Conservation (phyloP, 2,888 invertebrate species). For the Diabrotica balteata region DNA sequence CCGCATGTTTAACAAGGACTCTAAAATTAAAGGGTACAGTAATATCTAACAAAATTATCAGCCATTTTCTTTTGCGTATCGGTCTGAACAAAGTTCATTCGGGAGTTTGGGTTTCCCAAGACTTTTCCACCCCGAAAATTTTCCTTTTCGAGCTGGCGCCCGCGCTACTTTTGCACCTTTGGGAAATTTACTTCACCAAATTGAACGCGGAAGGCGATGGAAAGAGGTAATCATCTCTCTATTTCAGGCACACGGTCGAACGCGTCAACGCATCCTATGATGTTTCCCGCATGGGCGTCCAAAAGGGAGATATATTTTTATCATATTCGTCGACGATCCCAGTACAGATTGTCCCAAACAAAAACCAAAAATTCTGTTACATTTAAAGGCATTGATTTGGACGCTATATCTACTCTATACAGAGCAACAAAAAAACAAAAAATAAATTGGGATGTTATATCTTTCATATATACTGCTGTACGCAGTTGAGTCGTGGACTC, state of each 20-base stretch:
- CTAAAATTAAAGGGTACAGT: too few relatives aligned
- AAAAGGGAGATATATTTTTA: neutral
- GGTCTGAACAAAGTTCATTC: neutral
- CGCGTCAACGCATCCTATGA: constrained; percentile 46
- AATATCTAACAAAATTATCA: constrained; percentile 7
- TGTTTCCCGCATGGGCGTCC: constrained; percentile 21
- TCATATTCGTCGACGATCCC: too few relatives aligned
- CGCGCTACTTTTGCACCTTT: constrained; percentile 49
- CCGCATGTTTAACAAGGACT: too few relatives aligned
- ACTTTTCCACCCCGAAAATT: constrained; percentile 24
- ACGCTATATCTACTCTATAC: too few relatives aligned
- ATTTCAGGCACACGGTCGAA: constrained; percentile 44
- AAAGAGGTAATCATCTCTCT: constrained; percentile 48
- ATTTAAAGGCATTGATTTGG: too few relatives aligned
- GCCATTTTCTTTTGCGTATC: constrained; percentile 1
- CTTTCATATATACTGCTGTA: too few relatives aligned
- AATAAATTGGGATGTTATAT: too few relatives aligned
- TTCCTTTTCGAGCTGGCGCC: constrained; percentile 18
- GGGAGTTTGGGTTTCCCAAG: constrained; percentile 3
- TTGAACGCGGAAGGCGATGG: constrained; percentile 44
- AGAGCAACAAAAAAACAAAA: too few relatives aligned
- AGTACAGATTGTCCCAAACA: too few relatives aligned
- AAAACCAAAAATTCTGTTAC: too few relatives aligned
- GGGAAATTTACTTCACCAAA: constrained; percentile 50
- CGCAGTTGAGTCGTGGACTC: too few relatives aligned